Base-by-base conservation (phyloP, 2,113 vertebrate species). In the Muntiacus reevesi region DNA sequence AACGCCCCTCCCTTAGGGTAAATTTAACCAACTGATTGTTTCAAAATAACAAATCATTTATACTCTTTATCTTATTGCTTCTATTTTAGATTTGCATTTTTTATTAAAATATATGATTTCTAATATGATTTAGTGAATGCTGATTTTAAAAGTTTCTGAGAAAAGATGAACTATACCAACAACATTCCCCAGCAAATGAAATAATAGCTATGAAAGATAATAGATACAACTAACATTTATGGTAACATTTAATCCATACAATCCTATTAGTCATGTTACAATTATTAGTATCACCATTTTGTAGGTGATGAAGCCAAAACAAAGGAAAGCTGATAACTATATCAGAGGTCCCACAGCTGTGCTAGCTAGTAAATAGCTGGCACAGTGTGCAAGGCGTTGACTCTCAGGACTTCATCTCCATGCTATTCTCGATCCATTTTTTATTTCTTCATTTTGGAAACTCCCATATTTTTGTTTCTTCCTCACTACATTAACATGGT, bases 61-160 rank as follows among this genome's bases (percentile, higher is more conserved):
- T 40, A 87, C 13, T 87, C 79, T 74, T 36, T 82, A 78, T 55
- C 28, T 82, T 71, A 84, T 14, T 92, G 16, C 12, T 83, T 83
- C 50, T 94, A 81, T 84, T 25, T 13, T n/a, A 92, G 47, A 27
- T 54, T 7, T 50, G 4, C 16, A 19, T 23, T 52, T 55, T 82
- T 88, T 86, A 57, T 94, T 87, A 81, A 95, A 87, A 84, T 71
- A 64, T 30, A 36, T 95, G 10, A 10, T 52, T 86, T 78, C 9
- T 71, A 60, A 76, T 43, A 43, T 33, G 11, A 19, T 54, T 97
- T 78, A 87, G 21, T 88, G 10, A 76, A 45, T 94, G 14, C 45
- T 91, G 93, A 87, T 82, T 76, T 96, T 89, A 52, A 94, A 87
- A 87, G 6, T 91, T 83, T 91, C 28, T 96, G 71, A 62, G 25